Evolutionary conservation across 2,113 vertebrate genomes (phyloP).

Genomic region (Spea bombifrons): DNA sequence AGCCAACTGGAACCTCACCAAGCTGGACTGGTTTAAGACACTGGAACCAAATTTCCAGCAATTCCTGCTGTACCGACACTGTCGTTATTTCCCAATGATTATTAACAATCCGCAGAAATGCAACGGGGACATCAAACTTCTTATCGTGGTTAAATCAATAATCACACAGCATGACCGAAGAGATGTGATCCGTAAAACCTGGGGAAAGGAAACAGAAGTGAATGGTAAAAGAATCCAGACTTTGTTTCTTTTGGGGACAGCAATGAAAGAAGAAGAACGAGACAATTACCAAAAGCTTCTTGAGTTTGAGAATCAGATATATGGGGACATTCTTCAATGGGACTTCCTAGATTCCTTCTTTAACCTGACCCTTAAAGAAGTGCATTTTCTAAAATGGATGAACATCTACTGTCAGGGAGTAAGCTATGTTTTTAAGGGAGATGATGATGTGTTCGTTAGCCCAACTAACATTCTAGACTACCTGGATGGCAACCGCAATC

Average conservation of each 20-base stretch:
- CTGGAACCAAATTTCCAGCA: constrained; percentile 83
- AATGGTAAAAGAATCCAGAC: constrained; percentile 73
- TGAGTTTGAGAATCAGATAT: constrained; percentile 87
- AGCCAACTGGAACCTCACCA: constrained; percentile 76
- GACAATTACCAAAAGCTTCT: constrained; percentile 91
- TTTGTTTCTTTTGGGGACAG: constrained; percentile 81
- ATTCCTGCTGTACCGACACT: constrained; percentile 89
- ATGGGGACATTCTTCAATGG: constrained; percentile 91
- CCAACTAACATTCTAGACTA: constrained; percentile 87
- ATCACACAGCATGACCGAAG: constrained; percentile 88
- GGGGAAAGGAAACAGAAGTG: constrained; percentile 80
- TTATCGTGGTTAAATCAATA: constrained; percentile 90
- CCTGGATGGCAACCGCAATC: constrained; percentile 65
- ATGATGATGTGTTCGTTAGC: constrained; percentile 88
- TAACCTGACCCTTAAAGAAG: constrained; percentile 96
- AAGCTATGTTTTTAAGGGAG: constrained; percentile 87
- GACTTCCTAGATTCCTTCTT: constrained; percentile 95
- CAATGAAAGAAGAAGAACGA: constrained; percentile 77
- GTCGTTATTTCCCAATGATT: constrained; percentile 87
- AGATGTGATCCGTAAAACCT: constrained; percentile 88
- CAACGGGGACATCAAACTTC: constrained; percentile 66
- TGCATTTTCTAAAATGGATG: constrained; percentile 94
- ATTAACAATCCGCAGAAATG: constrained; percentile 92
- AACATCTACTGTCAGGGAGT: constrained; percentile 77
- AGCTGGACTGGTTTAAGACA: constrained; percentile 74